Percentiles rank a stretch among this genome's conserved stretches.
Evolutionary conservation across 2,888 invertebrate genomes (phyloP).

Genomic region (Oscheius onirici): DNA sequence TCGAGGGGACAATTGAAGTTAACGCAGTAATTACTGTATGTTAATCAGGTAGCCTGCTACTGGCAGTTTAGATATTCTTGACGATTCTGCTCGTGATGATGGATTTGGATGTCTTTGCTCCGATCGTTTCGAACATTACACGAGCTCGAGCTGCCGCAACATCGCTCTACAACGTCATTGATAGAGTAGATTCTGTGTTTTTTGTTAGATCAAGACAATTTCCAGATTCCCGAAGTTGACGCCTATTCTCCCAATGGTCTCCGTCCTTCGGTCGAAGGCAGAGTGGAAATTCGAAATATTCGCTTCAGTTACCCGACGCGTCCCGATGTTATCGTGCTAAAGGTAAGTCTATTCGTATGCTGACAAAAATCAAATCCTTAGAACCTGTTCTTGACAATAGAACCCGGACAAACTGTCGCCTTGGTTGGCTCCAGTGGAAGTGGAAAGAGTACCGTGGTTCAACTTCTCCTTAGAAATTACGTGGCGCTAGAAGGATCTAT

Average conservation of each 20-base stretch:
- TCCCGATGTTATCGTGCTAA: conserved; percentile 68
- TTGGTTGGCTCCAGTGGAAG: conserved; percentile 59
- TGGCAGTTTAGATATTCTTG: background rate
- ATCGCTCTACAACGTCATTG: conserved; percentile 73
- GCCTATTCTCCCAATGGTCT: conserved; percentile 70
- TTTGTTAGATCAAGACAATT: background rate
- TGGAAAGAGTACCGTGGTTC: conserved; percentile 59
- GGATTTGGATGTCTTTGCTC: conserved; percentile 1
- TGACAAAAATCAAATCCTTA: no score
- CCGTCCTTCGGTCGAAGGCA: conserved; percentile 71
- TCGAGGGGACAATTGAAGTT: conserved; percentile 14
- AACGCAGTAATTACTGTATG: conserved; percentile 50
- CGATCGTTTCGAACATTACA: background rate
- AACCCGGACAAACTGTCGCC: conserved; percentile 57
- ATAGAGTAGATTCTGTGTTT: conserved; percentile 63
- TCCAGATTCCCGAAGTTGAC: conserved; percentile 58
- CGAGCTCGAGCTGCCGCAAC: conserved; percentile 79
- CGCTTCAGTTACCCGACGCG: conserved; percentile 73
- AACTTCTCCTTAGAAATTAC: conserved; percentile 54
- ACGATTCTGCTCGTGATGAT: background rate
- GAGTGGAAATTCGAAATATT: conserved; percentile 72
- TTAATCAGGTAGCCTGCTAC: conserved; percentile 50
- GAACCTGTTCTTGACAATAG: conserved; percentile 46
- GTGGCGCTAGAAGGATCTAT: conserved; percentile 38
- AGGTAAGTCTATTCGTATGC: conserved; percentile 48